A percentile compares a stretch with the other conserved stretches of the same genome.
These are phyloP conservation scores for Nemurella pictetii DNA, from an alignment of 2,888 invertebrate genomes.

Conservation along the genomic window DNA sequence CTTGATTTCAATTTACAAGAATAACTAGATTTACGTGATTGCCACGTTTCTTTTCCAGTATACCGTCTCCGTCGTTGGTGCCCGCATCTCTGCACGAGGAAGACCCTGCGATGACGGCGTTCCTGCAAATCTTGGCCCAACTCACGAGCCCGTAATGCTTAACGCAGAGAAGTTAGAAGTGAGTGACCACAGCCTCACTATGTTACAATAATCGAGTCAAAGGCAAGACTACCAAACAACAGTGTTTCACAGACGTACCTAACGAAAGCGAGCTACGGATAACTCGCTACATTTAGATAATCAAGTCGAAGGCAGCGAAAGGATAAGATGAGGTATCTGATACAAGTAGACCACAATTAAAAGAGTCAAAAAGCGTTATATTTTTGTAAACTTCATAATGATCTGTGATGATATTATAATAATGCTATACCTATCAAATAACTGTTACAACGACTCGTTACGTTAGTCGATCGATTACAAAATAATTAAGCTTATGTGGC, in stretches of 20 bases:
- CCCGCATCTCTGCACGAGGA: constrained; percentile 32
- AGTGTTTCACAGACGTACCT: too few relatives aligned
- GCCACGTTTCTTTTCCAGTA: constrained; percentile 37
- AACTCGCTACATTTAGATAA: too few relatives aligned
- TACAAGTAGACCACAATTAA: neutral
- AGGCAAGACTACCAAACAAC: too few relatives aligned
- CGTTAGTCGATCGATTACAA: too few relatives aligned
- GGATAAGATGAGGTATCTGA: too few relatives aligned
- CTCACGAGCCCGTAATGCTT: constrained; percentile 29
- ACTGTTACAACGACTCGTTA: too few relatives aligned
- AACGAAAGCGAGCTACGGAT: too few relatives aligned
- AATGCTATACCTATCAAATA: neutral
- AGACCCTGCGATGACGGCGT: constrained; percentile 35
- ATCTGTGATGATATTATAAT: too few relatives aligned
- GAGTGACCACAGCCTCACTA: neutral
- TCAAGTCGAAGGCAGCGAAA: too few relatives aligned
- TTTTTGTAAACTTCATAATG: neutral
- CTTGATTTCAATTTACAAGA: too few relatives aligned
- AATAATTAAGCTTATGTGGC: too few relatives aligned
- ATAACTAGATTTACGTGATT: too few relatives aligned
- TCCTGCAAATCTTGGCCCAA: constrained; percentile 35
- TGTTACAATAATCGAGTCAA: neutral
- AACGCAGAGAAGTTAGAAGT: neutral
- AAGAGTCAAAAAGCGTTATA: neutral
- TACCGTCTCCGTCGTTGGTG: constrained; percentile 34